Conservation (phyloP, 2,797 vertebrate species). For the Anguilla anguilla region DNA sequence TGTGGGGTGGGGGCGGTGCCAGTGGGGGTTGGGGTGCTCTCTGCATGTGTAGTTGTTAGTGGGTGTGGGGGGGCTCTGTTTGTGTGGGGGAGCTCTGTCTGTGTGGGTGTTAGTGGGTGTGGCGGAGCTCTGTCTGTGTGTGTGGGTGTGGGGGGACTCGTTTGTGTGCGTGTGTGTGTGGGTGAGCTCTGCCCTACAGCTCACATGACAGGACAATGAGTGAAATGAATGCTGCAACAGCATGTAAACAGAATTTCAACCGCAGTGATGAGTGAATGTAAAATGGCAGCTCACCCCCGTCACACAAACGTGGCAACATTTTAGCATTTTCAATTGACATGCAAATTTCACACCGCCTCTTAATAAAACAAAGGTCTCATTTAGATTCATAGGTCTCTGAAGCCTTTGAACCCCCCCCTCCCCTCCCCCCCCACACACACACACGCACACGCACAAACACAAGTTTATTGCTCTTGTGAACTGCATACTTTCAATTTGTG, state of each 20-base stretch:
- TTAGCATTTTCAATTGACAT: slow-evolving; percentile 9
- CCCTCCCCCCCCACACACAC: no score
- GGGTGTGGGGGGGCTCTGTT: no score
- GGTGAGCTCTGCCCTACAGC: neutral
- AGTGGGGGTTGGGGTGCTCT: no score
- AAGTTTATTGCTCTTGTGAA: neutral
- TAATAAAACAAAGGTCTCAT: slow-evolving; percentile 4
- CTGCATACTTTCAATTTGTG: neutral
- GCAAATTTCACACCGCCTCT: slow-evolving; percentile 9
- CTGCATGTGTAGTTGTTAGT: no score
- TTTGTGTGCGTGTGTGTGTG: neutral
- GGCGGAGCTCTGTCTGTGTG: no score
- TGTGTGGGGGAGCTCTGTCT: neutral
- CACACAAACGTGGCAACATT: neutral
- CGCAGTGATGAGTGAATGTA: neutral
- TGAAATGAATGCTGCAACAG: neutral
- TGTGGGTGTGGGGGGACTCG: no score
- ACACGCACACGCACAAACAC: neutral
- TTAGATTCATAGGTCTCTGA: neutral
- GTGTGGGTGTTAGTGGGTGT: no score
- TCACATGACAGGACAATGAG: neutral
- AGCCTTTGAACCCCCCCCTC: neutral
- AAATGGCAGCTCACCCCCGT: neutral
- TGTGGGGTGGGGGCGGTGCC: no score
- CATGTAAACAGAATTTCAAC: slow-evolving; percentile 4